Base-by-base conservation (phyloP, 2,113 vertebrate genomes). In the Hymenochirus boettgeri region DNA sequence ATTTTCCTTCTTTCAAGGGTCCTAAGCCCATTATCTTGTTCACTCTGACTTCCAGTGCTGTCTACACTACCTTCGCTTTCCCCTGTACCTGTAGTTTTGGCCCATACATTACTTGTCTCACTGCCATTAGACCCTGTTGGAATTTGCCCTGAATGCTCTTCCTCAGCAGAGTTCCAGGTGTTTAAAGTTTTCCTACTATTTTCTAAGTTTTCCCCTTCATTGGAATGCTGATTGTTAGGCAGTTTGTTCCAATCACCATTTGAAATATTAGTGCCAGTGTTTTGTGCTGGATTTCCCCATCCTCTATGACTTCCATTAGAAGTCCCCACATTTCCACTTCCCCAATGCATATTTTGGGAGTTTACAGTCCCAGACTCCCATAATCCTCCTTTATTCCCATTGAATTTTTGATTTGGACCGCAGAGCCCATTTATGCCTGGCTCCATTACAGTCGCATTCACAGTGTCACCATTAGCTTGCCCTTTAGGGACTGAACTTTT, bases 381-480 rank as follows among this genome's bases (percentile, higher is more conserved):
- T 39, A 83, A 76, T 66, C 85, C 82, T 57, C 83, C 90, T 79
- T 91, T 90, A 81, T 79, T 89, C 76, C 87, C 84, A 31, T 81
- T 90, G 77, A 85, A 86, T 88, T 89, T 92, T 87, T 89, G 90
- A 74, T 91, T 90, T 76, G 89, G 88, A 88, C 84, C 82, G 78
- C 88, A 72, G 61, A 92, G 83, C 75, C 89, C 87, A 35, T 85
- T 87, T 39, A 82, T 57, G 73, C 86, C 91, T 65, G 90, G 85
- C 90, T 92, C 93, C 88, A 91, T 89, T 89, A 89, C 86, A 85
- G 93, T 91, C 88, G 92, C 84, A 81, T 97, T 99, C 95, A 99
- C 96, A 99, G 96, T 97, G 94, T 98, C 94, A 81, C 85, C 83
- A 81, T 83, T 86, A 83, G 89, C 85, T 83, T 86, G 88, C 88